These are phyloP conservation scores for Lithobates pipiens DNA, from an alignment of 2,797 vertebrate genomes.

Conservation along the genomic window DNA sequence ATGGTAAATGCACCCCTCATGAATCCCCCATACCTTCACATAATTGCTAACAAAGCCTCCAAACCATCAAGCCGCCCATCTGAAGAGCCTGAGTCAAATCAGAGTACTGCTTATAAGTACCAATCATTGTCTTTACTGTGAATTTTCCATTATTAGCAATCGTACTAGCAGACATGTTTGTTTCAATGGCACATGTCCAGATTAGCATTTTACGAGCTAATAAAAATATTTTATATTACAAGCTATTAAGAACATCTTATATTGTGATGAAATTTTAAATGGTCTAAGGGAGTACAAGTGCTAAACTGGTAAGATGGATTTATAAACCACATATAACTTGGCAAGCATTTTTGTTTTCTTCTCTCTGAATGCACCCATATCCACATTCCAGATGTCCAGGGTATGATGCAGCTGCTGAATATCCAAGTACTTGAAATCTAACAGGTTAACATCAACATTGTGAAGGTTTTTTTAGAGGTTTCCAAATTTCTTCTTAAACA, in stretches of 20 bases:
- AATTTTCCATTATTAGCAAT: background rate
- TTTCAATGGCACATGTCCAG: slow-evolving; percentile 19
- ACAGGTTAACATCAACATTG: background rate
- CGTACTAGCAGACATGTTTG: background rate
- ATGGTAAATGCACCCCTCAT: too few relatives aligned
- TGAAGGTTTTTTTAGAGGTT: background rate
- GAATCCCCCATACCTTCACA: too few relatives aligned
- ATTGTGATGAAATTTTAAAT: slow-evolving; percentile 49
- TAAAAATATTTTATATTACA: slow-evolving; percentile 49
- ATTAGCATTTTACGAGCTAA: slow-evolving; percentile 47
- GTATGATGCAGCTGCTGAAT: slow-evolving; percentile 15
- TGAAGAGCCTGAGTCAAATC: too few relatives aligned
- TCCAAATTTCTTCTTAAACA: background rate
- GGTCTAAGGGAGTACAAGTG: slow-evolving; percentile 33
- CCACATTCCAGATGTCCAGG: slow-evolving; percentile 34
- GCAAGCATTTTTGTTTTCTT: slow-evolving; percentile 5
- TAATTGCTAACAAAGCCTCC: too few relatives aligned
- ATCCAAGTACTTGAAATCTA: background rate
- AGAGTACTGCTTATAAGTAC: too few relatives aligned
- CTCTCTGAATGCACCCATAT: slow-evolving; percentile 25
- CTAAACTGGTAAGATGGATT: slow-evolving; percentile 51
- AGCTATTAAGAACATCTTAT: slow-evolving; percentile 48
- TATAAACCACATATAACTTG: slow-evolving; percentile 36
- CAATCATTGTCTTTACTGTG: background rate
- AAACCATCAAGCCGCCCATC: too few relatives aligned